These are phyloP conservation scores for Tetramorium alpestre DNA, from an alignment of 1,140 invertebrate species.

Conservation along the genomic window DNA sequence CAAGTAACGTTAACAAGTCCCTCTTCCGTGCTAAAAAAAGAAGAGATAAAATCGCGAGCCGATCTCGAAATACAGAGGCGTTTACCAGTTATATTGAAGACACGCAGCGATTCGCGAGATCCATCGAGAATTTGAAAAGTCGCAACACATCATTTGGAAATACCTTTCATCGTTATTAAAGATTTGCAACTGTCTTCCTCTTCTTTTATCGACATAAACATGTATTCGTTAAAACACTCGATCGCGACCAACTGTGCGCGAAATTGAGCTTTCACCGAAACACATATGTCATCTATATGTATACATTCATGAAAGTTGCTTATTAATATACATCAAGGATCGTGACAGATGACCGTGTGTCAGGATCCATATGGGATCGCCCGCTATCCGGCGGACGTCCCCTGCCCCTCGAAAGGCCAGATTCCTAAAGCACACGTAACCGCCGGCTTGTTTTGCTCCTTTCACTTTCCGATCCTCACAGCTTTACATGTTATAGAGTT, in stretches of 20 bases:
- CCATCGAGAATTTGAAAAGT: background rate
- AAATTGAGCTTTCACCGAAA: no score
- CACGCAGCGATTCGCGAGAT: background rate
- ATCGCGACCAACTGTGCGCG: no score
- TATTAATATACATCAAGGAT: background rate
- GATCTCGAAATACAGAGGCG: background rate
- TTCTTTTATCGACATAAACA: no score
- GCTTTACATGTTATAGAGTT: background rate
- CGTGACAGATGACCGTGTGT: slow-evolving; percentile 62
- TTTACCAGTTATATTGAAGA: background rate
- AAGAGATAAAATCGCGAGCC: background rate
- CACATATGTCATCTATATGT: no score
- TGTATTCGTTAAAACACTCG: no score
- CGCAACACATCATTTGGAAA: background rate
- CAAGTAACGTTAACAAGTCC: background rate
- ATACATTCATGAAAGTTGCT: background rate
- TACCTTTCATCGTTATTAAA: no score
- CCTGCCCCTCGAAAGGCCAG: slow-evolving; percentile 61
- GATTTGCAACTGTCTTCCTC: background rate
- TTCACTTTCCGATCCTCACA: slow-evolving; percentile 24
- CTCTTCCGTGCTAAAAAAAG: background rate
- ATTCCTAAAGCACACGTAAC: slow-evolving; percentile 72
- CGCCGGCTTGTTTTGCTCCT: slow-evolving; percentile 1
- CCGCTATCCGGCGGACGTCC: slow-evolving; percentile 45
- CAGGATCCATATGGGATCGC: slow-evolving; percentile 46